A percentile compares a stretch with the other conserved stretches of the same genome.
These are phyloP conservation scores for Cariama cristata DNA, from an alignment of 2,113 vertebrate species.

Conservation along the genomic window DNA sequence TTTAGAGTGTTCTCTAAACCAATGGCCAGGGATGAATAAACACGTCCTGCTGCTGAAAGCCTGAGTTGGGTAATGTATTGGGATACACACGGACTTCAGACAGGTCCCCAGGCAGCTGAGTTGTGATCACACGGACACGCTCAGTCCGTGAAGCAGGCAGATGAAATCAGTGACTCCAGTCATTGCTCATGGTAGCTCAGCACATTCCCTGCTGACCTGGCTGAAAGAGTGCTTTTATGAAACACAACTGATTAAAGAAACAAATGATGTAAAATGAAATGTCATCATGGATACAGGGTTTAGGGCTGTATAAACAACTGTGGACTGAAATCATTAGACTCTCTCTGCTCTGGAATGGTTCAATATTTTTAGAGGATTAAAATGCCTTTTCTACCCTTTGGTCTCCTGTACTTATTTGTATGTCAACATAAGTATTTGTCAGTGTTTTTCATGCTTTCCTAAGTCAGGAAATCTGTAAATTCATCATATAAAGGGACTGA, in stretches of 20 bases:
- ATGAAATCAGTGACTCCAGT: conserved; percentile 36
- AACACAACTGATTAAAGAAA: conserved; percentile 68
- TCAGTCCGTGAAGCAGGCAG: background rate
- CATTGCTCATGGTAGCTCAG: conserved; percentile 53
- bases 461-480: conserved; percentile 59
- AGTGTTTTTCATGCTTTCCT: conserved; percentile 51
- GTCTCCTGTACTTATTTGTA: conserved; percentile 58
- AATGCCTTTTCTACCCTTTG: conserved; percentile 62
- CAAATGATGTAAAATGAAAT: conserved; percentile 72
- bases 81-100: background rate
- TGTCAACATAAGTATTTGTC: conserved; percentile 65
- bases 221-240: conserved; percentile 56
- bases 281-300: conserved; percentile 59
- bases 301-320: conserved; percentile 53
- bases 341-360: conserved; percentile 36
- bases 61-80: background rate
- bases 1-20: background rate
- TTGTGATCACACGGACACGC: background rate
- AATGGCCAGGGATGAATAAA: conserved; percentile 32
- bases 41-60: conserved; percentile 19
- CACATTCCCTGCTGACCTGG: conserved; percentile 65
- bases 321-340: conserved; percentile 64
- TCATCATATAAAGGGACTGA: conserved; percentile 43
- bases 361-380: conserved; percentile 65
- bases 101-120: conserved; percentile 7